Percentiles rank a stretch among this genome's conserved stretches.
Conservation (phyloP, 1,140 invertebrate genomes). For the Leptestheria dahalacensis region DNA sequence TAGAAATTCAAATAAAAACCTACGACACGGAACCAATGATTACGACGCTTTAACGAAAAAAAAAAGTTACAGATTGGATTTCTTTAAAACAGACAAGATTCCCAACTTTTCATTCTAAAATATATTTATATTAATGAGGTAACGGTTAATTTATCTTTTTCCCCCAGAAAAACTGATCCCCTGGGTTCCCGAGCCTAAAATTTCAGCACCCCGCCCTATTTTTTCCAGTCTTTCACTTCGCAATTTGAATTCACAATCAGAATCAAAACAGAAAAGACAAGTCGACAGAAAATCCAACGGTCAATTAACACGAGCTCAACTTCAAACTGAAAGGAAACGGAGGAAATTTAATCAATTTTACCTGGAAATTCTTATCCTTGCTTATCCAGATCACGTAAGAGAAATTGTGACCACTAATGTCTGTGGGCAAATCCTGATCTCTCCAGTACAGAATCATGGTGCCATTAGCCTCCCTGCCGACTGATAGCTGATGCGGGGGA, state of each 20-base stretch:
- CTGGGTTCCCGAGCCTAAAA: too few species aligned
- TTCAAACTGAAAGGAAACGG: not conserved
- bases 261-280: slow-evolving; percentile 21
- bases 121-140: too few species aligned
- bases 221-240: too few species aligned
- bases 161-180: too few species aligned
- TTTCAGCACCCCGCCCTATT: too few species aligned
- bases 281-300: not conserved
- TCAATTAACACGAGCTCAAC: not conserved
- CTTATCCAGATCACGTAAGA: slow-evolving; percentile 7
- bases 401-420: not conserved
- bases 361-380: slow-evolving; percentile 12
- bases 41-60: too few species aligned
- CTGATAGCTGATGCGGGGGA: slow-evolving; percentile 45
- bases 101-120: too few species aligned
- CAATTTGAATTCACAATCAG: not conserved
- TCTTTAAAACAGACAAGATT: too few species aligned
- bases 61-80: too few species aligned
- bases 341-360: slow-evolving; percentile 16
- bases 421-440: slow-evolving; percentile 1
- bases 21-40: too few species aligned
- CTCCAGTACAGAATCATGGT: slow-evolving; percentile 7
- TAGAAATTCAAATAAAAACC: too few species aligned
- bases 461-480: slow-evolving; percentile 20
- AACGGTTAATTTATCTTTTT: too few species aligned